These are phyloP conservation scores for Caerostris extrusa DNA, from an alignment of 1,140 invertebrate species.

Conservation along the genomic window DNA sequence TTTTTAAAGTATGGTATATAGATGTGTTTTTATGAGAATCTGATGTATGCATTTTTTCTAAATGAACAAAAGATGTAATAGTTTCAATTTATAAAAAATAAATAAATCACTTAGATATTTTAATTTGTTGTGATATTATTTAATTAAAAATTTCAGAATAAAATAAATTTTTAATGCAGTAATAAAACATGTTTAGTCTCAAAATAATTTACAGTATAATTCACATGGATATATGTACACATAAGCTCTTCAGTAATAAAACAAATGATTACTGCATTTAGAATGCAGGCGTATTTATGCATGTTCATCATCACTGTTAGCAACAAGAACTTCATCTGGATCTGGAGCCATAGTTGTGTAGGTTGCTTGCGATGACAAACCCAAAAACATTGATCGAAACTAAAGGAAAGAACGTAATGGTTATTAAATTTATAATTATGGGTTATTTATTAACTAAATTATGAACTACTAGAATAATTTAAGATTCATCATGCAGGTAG, in stretches of 20 bases:
- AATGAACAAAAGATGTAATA: slow-evolving; percentile 51
- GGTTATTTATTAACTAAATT: too few relatives aligned
- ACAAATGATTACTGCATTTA: not conserved
- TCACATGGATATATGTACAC: not conserved
- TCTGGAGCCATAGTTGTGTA: slow-evolving; percentile 68
- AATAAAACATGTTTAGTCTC: not conserved
- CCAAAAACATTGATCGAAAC: slow-evolving; percentile 75
- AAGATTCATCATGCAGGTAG: too few relatives aligned
- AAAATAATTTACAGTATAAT: not conserved
- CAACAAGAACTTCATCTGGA: slow-evolving; percentile 74
- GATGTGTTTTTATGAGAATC: slow-evolving; percentile 54
- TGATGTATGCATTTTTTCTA: slow-evolving; percentile 71
- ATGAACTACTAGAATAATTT: too few relatives aligned
- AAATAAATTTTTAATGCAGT: not conserved
- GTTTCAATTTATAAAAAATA: slow-evolving; percentile 48
- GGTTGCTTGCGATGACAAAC: slow-evolving; percentile 60
- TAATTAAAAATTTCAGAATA: not conserved
- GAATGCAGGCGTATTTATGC: not conserved
- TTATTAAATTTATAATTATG: too few relatives aligned
- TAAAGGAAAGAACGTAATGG: slow-evolving; percentile 1
- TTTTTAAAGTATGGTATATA: slow-evolving; percentile 44
- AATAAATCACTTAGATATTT: slow-evolving; percentile 6
- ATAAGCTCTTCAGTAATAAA: slow-evolving; percentile 1
- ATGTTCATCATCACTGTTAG: slow-evolving; percentile 72
- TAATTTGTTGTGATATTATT: not conserved